These are phyloP conservation scores for Blennius ocellaris DNA, from an alignment of 2,113 vertebrate genomes.

Conservation along the genomic window DNA sequence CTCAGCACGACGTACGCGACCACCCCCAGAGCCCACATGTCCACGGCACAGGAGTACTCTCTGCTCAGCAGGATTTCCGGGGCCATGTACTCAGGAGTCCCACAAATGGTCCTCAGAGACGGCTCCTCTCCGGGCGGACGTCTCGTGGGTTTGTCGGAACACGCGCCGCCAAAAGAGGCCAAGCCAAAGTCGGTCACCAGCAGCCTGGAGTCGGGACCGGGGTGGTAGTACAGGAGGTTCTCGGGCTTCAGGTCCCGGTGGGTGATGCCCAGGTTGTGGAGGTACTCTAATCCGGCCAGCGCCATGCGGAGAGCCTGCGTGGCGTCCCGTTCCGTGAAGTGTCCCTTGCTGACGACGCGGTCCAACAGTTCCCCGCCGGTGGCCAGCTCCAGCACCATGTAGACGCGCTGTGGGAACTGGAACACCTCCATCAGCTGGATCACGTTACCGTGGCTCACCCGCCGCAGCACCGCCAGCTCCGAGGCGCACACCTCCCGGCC, in stretches of 20 bases:
- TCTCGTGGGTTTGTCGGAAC: neutral
- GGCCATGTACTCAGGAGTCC: slow-evolving; percentile 74
- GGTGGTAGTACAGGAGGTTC: slow-evolving; percentile 78
- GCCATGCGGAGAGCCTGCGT: slow-evolving; percentile 73
- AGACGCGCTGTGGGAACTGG: slow-evolving; percentile 67
- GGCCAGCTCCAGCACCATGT: slow-evolving; percentile 76
- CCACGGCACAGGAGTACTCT: slow-evolving; percentile 68
- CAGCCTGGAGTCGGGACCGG: slow-evolving; percentile 71
- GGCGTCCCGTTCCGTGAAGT: slow-evolving; percentile 76
- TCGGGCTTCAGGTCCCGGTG: slow-evolving; percentile 79
- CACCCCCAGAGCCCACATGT: slow-evolving; percentile 79
- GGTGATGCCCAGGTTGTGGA: slow-evolving; percentile 72
- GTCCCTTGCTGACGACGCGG: slow-evolving; percentile 69
- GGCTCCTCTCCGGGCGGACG: neutral
- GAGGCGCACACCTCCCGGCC: slow-evolving; percentile 68
- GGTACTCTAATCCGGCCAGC: slow-evolving; percentile 68
- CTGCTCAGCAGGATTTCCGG: slow-evolving; percentile 73
- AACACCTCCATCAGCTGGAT: slow-evolving; percentile 79
- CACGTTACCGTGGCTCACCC: slow-evolving; percentile 73
- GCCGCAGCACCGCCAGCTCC: slow-evolving; percentile 71
- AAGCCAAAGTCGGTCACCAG: slow-evolving; percentile 78
- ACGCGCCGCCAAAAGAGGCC: slow-evolving; percentile 57
- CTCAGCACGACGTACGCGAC: slow-evolving; percentile 77
- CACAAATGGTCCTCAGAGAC: slow-evolving; percentile 48
- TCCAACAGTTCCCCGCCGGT: slow-evolving; percentile 79